Conservation (phyloP, 1,140 invertebrate species). For the Temnothorax longispinosus region DNA sequence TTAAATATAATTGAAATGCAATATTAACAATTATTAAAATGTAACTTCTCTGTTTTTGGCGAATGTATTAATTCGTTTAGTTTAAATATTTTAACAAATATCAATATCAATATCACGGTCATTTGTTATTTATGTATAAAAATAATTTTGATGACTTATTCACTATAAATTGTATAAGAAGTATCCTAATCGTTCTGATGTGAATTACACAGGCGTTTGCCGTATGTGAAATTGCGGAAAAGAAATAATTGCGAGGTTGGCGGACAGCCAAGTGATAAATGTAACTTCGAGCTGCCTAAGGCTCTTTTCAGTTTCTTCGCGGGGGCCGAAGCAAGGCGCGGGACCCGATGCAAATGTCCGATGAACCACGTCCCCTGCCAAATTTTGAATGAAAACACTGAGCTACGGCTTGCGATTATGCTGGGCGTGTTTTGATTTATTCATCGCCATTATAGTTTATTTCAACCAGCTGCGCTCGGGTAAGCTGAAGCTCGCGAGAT, state of each 20-base stretch:
- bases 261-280: conserved; percentile 34
- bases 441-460: conserved; percentile 36
- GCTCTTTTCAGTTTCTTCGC: conserved; percentile 25
- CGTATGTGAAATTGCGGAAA: conserved; percentile 15
- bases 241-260: conserved; percentile 42
- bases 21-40: background rate
- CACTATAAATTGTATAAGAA: background rate
- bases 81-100: background rate
- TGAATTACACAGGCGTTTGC: background rate
- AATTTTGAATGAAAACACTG: conserved; percentile 42
- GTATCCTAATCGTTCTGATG: background rate
- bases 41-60: background rate
- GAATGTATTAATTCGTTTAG: background rate
- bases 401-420: conserved; percentile 8
- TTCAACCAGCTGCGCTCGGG: conserved; percentile 11
- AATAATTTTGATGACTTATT: background rate
- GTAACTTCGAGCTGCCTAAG: conserved; percentile 24
- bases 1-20: background rate
- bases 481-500: background rate
- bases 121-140: background rate
- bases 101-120: background rate
- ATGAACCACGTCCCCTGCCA: background rate
- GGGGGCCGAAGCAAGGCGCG: background rate
- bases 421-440: conserved; percentile 42
- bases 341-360: background rate